Evolutionary conservation across 2,113 vertebrate species (phyloP).

Genomic region (Mungos mungo): DNA sequence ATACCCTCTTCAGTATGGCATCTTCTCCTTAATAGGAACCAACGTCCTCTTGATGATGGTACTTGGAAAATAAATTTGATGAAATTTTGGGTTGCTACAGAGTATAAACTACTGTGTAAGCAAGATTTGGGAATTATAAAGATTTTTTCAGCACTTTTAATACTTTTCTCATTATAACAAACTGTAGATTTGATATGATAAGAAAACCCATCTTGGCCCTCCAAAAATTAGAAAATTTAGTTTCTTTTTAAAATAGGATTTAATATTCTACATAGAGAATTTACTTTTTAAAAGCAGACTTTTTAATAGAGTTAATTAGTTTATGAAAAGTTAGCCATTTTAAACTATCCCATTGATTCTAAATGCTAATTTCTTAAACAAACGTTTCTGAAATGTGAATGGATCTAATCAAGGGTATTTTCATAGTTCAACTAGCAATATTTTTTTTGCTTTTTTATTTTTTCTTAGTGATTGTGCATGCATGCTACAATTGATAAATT

Average conservation of each 20-base stretch:
- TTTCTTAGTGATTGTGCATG: not conserved
- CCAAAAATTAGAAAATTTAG: not conserved
- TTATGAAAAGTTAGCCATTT: conserved; percentile 7
- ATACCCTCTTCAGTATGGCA: not conserved
- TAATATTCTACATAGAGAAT: not conserved
- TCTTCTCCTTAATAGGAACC: not conserved
- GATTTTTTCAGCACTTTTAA: not conserved
- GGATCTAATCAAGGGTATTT: not conserved
- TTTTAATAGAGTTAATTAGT: not conserved
- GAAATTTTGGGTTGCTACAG: not conserved
- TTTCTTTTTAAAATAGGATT: not conserved
- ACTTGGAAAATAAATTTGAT: not conserved
- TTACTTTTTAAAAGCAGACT: not conserved
- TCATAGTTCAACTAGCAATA: not conserved
- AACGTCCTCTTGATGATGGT: not conserved
- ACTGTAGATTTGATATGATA: not conserved
- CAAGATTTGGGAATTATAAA: not conserved
- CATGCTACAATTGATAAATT: not conserved
- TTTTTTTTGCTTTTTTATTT: not conserved
- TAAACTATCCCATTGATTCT: not conserved
- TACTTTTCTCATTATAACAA: not conserved
- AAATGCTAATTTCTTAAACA: not conserved
- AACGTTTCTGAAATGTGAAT: not conserved
- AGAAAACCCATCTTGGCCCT: not conserved
- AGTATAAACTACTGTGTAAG: not conserved